Base-by-base conservation (phyloP, 2,113 vertebrate species). In the Nycticryphes semicollaris region DNA sequence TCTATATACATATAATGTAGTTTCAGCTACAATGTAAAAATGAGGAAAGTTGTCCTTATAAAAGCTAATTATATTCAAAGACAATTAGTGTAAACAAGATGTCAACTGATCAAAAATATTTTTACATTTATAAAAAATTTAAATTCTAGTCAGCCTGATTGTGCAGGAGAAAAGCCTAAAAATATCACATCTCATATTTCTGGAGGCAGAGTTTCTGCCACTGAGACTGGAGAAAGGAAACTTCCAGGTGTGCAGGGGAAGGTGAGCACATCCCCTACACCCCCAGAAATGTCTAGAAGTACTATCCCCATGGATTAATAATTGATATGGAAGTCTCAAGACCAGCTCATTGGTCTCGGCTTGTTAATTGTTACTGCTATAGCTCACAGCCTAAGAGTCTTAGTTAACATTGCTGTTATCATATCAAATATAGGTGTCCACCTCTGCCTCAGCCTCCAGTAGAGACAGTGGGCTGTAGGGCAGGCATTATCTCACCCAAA, bases 81-180 rank as follows among this genome's bases (percentile, higher is more conserved):
- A 67, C 8, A 22, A 22, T 91, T 86, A 91, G 51, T 91, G 51
- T 87, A 93, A 93, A 77, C 0, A 4, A 95, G 87, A 62, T 13
- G 22, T 75, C 68, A 90, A 87, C 62, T 75, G 47, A 93, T 88
- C 68, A 84, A 93, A 94, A 96, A 68, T 51, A 87, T 87, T 86
- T 94, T 87, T 83, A 54, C 45, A 83, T 75, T 80, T 95, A 68
- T 95, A 73, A 95, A 94, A 94, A 70, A 83, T 53, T 53, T 84
- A 90, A 87, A 90, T 95, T 90, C 89, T 64, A 87, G 59, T 90
- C 67, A 89, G 76, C 1, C 5, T 84, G 63, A 76, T 76, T 90
- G 75, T 94, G 64, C 82, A 81, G 72, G 51, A 82, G 15, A 72
- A 78, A 87, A 81, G 57, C 47, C 81, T 89, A 92, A 91, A 94